Conservation (phyloP, 2,113 vertebrate genomes). For the Sapayoa aenigma region DNA sequence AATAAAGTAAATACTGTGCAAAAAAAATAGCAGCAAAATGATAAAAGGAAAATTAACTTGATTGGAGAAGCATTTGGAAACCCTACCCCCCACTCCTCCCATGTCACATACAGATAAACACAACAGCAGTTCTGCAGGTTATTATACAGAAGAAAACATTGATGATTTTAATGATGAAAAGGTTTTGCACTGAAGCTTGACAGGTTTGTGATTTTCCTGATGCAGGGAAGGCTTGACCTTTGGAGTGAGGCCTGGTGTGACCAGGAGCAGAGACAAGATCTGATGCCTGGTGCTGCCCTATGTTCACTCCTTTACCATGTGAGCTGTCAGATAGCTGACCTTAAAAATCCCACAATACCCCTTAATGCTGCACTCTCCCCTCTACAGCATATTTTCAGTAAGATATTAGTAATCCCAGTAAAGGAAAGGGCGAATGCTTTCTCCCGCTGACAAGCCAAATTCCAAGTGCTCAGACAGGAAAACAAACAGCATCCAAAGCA, state of each 20-base stretch:
- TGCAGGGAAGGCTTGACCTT: neutral
- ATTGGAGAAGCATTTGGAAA: neutral
- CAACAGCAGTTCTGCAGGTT: neutral
- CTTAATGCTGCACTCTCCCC: neutral
- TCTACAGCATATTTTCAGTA: neutral
- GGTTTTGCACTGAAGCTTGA: neutral
- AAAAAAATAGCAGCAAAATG: neutral
- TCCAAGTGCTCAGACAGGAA: neutral
- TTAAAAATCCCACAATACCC: neutral
- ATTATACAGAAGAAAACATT: neutral
- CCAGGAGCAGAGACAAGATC: neutral
- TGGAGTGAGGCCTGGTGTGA: neutral
- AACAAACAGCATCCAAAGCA: neutral
- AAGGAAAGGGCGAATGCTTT: neutral
- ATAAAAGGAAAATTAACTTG: neutral
- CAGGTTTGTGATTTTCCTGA: constrained; percentile 65
- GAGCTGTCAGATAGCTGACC: neutral
- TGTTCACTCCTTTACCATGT: neutral
- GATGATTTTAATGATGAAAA: neutral
- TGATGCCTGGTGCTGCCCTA: neutral
- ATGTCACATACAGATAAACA: neutral
- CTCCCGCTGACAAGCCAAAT: neutral
- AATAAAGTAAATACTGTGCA: neutral
- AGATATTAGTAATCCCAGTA: neutral
- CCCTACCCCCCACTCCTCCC: neutral